phyloP scores from a whole-genome alignment of 2,888 invertebrate genomes.

The Timandra comae region DNA sequence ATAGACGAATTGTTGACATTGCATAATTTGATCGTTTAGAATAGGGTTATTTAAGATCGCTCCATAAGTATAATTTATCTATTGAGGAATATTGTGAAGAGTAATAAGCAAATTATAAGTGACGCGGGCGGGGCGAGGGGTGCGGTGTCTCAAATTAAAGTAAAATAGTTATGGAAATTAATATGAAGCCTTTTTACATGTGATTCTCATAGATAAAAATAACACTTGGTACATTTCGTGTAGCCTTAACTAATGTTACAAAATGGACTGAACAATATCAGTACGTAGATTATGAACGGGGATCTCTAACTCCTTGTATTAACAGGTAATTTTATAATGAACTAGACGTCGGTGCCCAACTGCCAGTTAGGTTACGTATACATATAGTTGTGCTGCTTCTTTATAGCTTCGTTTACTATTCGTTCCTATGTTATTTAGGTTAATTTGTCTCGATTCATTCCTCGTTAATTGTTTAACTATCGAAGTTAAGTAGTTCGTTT shows the following conservation, averaged over 20 bases:
- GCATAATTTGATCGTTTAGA: conserved; percentile 75
- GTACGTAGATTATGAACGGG: conserved; percentile 45
- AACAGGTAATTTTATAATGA: conserved; percentile 45
- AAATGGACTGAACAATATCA: conserved; percentile 59
- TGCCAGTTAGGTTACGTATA: conserved; percentile 64
- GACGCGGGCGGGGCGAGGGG: conserved; percentile 63
- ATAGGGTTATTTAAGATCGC: conserved; percentile 76
- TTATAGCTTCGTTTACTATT: conserved; percentile 37
- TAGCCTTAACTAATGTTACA: conserved; percentile 58
- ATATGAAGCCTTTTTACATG: conserved; percentile 58
- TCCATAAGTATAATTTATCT: conserved; percentile 76
- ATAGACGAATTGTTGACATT: conserved; percentile 72
- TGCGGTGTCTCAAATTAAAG: conserved; percentile 63
- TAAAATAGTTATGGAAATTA: conserved; percentile 49
- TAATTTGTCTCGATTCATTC: conserved; percentile 68
- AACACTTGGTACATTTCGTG: conserved; percentile 64
- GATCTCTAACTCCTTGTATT: conserved; percentile 54
- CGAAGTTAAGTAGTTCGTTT: conserved; percentile 33
- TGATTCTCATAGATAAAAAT: conserved; percentile 71
- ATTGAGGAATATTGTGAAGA: conserved; percentile 63
- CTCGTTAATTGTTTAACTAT: conserved; percentile 36
- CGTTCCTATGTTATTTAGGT: conserved; percentile 70
- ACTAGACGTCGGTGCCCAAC: conserved; percentile 55
- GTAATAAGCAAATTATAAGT: conserved; percentile 62
- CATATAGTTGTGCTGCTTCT: no score